A percentile compares a stretch with the other conserved stretches of the same genome.
phyloP scores from a whole-genome alignment of 2,113 vertebrate species.

The Campylomormyrus tamandua region DNA sequence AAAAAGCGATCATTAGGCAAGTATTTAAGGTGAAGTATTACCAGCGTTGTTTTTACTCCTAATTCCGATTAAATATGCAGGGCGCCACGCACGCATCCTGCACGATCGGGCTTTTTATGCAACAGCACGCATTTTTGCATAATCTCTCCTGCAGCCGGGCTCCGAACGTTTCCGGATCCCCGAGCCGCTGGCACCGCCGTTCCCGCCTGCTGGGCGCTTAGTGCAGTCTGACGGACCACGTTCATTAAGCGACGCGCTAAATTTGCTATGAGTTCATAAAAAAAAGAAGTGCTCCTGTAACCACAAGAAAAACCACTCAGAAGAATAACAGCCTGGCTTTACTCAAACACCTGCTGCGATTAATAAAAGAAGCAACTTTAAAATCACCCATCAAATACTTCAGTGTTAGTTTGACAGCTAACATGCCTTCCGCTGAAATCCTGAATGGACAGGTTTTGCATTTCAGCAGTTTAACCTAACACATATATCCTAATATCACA shows the following conservation, averaged over 20 bases:
- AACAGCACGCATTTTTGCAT: neutral
- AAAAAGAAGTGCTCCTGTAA: neutral
- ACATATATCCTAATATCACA: neutral
- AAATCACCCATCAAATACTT: neutral
- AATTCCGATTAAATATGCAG: neutral
- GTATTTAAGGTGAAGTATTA: neutral
- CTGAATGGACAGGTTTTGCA: neutral
- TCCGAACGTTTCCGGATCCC: slow-evolving; percentile 19
- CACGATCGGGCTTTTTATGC: neutral
- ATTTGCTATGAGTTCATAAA: slow-evolving; percentile 32
- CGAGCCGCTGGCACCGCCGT: slow-evolving; percentile 44
- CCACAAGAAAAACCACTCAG: neutral
- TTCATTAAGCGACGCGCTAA: slow-evolving; percentile 44
- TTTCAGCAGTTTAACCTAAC: neutral
- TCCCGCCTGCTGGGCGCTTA: slow-evolving; percentile 46
- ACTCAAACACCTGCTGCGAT: neutral
- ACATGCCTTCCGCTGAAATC: neutral
- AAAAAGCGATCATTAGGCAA: neutral
- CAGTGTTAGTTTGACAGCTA: neutral
- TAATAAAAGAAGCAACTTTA: neutral
- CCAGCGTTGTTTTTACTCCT: neutral
- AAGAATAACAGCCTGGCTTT: neutral
- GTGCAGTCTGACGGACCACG: slow-evolving; percentile 43
- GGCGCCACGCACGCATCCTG: neutral
- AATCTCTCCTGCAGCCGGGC: neutral